A percentile compares a stretch with the other conserved stretches of the same genome.
Evolutionary conservation across 2,113 vertebrate genomes (phyloP).

Genomic region (Anguilla rostrata): DNA sequence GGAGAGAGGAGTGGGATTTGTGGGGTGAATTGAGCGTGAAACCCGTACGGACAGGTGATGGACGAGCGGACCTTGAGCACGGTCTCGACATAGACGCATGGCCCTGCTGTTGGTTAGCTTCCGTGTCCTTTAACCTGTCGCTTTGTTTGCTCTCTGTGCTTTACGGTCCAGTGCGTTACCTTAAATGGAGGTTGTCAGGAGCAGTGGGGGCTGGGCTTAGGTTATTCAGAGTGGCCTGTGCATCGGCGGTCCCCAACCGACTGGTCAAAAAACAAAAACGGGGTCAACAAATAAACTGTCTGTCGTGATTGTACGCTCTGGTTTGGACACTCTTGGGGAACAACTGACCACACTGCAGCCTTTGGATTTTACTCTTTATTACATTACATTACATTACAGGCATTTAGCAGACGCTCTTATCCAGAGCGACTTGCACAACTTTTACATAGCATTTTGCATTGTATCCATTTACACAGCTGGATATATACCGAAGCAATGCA

Average conservation of each 20-base stretch:
- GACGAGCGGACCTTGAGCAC: not conserved
- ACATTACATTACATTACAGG: too few species aligned
- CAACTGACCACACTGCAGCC: too few species aligned
- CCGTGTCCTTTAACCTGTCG: not conserved
- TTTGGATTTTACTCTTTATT: too few species aligned
- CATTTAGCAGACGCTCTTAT: too few species aligned
- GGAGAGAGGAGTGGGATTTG: not conserved
- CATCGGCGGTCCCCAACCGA: not conserved
- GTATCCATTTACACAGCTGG: too few species aligned
- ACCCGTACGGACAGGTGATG: not conserved
- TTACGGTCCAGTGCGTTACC: not conserved
- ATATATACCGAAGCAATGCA: too few species aligned
- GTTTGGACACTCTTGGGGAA: too few species aligned
- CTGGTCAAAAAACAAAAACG: not conserved
- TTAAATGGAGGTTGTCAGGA: not conserved
- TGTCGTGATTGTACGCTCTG: not conserved
- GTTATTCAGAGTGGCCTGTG: not conserved
- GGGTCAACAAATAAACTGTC: not conserved
- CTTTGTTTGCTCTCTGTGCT: not conserved
- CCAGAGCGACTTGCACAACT: too few species aligned
- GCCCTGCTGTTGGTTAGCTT: not conserved
- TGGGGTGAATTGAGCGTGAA: not conserved
- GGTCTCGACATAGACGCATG: not conserved
- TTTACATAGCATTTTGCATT: too few species aligned
- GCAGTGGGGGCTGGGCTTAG: too few species aligned